Base-by-base conservation (phyloP, 2,797 vertebrate species). In the Delichon dasypus region DNA sequence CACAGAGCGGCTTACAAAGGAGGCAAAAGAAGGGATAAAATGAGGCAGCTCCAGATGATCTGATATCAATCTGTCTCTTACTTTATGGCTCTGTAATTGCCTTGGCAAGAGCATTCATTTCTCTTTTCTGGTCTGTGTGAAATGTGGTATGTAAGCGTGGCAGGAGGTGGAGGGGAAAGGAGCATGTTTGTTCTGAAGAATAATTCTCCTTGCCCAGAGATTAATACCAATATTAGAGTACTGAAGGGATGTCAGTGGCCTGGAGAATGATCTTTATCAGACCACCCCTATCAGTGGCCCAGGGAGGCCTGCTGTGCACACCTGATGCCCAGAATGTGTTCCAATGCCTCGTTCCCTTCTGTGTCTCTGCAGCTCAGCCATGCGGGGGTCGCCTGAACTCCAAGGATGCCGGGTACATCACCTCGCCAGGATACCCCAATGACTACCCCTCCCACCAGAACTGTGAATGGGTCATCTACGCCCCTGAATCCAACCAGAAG, bases 361-460 rank as follows among this genome's bases (percentile, higher is more conserved):
- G 44, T 97, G 57, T 97, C 96, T 94, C 96, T 95, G 58, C 94
- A 98, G 98, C 96, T 89, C 98, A 98, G 94, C 94, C 97, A 1
- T 99, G 99, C 0, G 99, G 99, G 17, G 99, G 98, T 17, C 97
- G 97, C 26, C 95, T 99, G 88, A 99, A 99, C 90, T 99, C 99
- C 95, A 99, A 98, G 76, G 98, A 99, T 19, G 98, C 99, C 0
- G 99, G 99, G 47, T 99, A 99, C 97, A 99, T 99, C 98, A 99
- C 99, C 80, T 99, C 99, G 4, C 99, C 99, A 0, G 99, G 99
- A n/a, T 99, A 99, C 96, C 99, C 99, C 4, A 98, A 99, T 91
- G 99, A 99, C 97, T 99, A 99, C 94, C 99, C 99, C 1, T 98
- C 99, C 71, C 98, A 99, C 97, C 99, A 99, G 98, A 99, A 98